These are phyloP conservation scores for Sinocyclocheilus anshuiensis DNA, from an alignment of 2,113 vertebrate species.

Conservation along the genomic window DNA sequence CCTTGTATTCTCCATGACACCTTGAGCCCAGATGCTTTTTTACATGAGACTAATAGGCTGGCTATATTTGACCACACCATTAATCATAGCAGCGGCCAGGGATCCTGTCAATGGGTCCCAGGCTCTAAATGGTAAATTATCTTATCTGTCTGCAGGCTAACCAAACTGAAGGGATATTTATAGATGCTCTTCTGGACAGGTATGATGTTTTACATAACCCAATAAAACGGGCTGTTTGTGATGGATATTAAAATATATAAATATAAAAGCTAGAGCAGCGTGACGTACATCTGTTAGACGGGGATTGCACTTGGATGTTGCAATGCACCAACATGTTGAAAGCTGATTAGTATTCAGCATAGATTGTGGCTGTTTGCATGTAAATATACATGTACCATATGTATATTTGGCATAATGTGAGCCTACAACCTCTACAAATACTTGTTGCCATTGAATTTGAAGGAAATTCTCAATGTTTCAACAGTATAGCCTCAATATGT, in stretches of 20 bases:
- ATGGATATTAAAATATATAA: constrained; percentile 43
- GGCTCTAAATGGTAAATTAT: constrained; percentile 59
- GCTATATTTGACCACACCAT: constrained; percentile 58
- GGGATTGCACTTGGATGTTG: not conserved
- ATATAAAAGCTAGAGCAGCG: not conserved
- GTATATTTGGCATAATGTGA: not conserved
- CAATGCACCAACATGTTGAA: not conserved
- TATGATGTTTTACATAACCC: constrained; percentile 52
- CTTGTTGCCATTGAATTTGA: not conserved
- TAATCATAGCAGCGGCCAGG: constrained; percentile 51
- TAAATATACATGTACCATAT: not conserved
- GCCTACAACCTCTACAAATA: not conserved
- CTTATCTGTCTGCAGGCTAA: constrained; percentile 50
- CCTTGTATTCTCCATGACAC: constrained; percentile 46
- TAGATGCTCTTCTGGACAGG: constrained; percentile 49
- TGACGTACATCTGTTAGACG: not conserved
- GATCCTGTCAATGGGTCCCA: constrained; percentile 30
- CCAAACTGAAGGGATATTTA: constrained; percentile 49
- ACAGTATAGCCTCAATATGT: not conserved
- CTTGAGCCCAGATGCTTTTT: constrained; percentile 33
- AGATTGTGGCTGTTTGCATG: not conserved
- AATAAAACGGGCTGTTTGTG: constrained; percentile 26
- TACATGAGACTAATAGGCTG: constrained; percentile 55
- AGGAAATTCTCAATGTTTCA: not conserved
- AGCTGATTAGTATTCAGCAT: not conserved